Conservation (phyloP, 1,140 invertebrate genomes). For the Cardiocondyla obscurior region DNA sequence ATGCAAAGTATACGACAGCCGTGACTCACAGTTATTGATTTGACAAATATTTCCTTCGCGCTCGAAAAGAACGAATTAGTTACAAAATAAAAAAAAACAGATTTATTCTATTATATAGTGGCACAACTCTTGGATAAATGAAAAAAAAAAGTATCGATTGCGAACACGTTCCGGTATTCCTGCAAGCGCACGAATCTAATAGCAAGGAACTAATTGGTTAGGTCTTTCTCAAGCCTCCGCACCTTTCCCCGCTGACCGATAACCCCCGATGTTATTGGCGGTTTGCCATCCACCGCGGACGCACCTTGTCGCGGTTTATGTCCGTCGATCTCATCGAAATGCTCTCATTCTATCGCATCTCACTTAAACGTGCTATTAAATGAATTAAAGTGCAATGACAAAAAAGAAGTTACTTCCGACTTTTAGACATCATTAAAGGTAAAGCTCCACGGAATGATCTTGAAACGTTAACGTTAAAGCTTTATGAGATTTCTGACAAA, state of each 20-base stretch:
- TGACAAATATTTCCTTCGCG: not conserved
- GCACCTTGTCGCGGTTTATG: slow-evolving; percentile 57
- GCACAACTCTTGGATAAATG: no score
- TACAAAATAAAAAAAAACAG: not conserved
- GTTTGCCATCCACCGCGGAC: slow-evolving; percentile 58
- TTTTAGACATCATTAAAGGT: not conserved
- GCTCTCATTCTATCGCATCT: slow-evolving; percentile 21
- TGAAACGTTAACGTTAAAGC: not conserved
- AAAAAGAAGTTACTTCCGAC: not conserved
- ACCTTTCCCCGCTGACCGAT: slow-evolving; percentile 3
- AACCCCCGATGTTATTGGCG: slow-evolving; percentile 67
- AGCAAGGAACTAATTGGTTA: slow-evolving; percentile 66
- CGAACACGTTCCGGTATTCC: not conserved
- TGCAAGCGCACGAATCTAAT: slow-evolving; percentile 47
- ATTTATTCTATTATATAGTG: not conserved
- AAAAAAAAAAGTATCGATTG: slow-evolving; percentile 26
- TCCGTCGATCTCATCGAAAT: slow-evolving; percentile 33
- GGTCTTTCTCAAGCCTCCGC: slow-evolving; percentile 26
- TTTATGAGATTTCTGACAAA: not conserved
- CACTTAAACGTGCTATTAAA: slow-evolving; percentile 11
- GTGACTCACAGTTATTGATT: not conserved
- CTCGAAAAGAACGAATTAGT: not conserved
- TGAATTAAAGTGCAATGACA: slow-evolving; percentile 6
- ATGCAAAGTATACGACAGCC: not conserved
- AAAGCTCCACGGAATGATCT: not conserved